These are phyloP conservation scores for Galerucella calmariensis DNA, from an alignment of 2,888 invertebrate genomes.

Conservation along the genomic window DNA sequence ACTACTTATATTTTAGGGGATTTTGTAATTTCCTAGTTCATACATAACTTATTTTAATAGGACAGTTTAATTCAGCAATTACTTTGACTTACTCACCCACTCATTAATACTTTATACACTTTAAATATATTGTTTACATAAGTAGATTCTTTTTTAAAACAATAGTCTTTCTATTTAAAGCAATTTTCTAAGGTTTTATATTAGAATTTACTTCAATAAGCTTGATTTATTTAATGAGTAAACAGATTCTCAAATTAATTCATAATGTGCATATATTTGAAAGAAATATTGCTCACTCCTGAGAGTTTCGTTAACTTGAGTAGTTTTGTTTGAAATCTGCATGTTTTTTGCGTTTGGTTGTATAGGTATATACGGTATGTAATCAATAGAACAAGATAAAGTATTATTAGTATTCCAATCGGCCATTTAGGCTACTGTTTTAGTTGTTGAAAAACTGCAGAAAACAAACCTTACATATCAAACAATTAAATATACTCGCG, in stretches of 20 bases:
- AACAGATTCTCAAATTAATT: background rate
- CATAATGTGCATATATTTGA: background rate
- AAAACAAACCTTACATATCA: too few species aligned
- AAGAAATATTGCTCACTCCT: conserved; percentile 1
- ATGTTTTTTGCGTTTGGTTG: background rate
- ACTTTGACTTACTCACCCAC: conserved; percentile 48
- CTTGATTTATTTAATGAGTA: conserved; percentile 23
- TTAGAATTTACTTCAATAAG: conserved; percentile 14
- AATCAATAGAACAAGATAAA: background rate
- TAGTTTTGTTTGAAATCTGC: background rate
- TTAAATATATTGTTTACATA: conserved; percentile 28
- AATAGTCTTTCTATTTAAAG: conserved; percentile 21
- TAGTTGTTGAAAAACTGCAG: too few species aligned
- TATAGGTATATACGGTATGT: background rate
- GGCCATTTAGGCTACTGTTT: too few species aligned
- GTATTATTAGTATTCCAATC: background rate
- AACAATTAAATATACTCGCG: too few species aligned
- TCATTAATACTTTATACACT: conserved; percentile 43
- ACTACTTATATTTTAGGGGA: conserved; percentile 55
- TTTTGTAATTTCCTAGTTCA: conserved; percentile 54
- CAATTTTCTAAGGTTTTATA: conserved; percentile 20
- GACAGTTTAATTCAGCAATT: conserved; percentile 53
- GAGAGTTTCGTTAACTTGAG: background rate
- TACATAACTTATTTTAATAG: conserved; percentile 55
- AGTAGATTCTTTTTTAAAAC: conserved; percentile 24